Conservation (phyloP, 2,888 invertebrate genomes). For the Pteria penguin region DNA sequence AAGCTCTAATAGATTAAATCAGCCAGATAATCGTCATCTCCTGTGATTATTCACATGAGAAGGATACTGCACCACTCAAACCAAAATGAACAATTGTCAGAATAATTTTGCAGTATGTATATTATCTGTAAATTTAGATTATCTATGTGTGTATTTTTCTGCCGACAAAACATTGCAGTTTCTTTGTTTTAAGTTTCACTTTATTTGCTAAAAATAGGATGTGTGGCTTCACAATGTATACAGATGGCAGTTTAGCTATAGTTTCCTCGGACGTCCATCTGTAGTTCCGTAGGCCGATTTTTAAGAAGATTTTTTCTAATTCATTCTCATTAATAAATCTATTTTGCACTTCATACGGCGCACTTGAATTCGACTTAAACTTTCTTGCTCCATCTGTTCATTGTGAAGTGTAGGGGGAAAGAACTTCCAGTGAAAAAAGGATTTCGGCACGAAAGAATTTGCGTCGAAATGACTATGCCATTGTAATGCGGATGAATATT, state of each 20-base stretch:
- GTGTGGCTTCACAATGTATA: neutral
- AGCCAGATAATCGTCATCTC: slow-evolving; percentile 16
- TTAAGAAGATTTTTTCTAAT: neutral
- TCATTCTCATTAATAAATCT: neutral
- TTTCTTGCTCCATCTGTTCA: neutral
- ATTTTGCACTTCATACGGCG: neutral
- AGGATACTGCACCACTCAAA: too few relatives aligned
- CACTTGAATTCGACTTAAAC: neutral
- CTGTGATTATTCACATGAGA: neutral
- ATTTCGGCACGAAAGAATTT: neutral
- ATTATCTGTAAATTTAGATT: too few relatives aligned
- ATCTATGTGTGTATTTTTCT: too few relatives aligned
- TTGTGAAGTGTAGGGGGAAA: neutral
- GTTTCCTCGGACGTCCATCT: neutral
- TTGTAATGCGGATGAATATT: neutral
- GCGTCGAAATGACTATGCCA: neutral
- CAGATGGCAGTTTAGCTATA: neutral
- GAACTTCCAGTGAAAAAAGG: neutral
- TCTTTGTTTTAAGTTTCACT: too few relatives aligned
- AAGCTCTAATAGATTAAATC: slow-evolving; percentile 3
- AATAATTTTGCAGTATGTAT: too few relatives aligned
- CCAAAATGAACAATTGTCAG: too few relatives aligned
- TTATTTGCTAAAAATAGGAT: too few relatives aligned
- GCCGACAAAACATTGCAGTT: too few relatives aligned
- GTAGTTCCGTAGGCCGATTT: neutral